Evolutionary conservation across 2,113 vertebrate species (phyloP).

Genomic region (Illadopsis cleaveri): DNA sequence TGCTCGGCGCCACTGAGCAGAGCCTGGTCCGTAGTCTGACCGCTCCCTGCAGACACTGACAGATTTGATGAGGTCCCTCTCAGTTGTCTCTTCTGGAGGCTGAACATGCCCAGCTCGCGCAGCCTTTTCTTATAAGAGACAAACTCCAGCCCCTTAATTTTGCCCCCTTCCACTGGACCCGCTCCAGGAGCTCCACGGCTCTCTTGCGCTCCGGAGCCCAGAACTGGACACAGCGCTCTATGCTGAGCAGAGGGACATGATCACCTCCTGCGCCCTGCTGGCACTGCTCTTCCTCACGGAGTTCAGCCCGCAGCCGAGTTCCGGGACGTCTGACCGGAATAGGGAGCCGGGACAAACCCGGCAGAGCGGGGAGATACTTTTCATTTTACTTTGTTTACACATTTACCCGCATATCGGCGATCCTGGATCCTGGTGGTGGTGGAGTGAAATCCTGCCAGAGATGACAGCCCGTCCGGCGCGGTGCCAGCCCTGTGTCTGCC

Average conservation of each 20-base stretch:
- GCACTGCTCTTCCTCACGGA: not conserved
- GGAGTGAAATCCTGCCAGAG: not conserved
- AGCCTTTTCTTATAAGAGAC: not conserved
- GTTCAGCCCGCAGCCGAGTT: too few species aligned
- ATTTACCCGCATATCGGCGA: accelerated
- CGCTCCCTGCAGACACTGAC: too few species aligned
- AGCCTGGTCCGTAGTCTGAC: not conserved
- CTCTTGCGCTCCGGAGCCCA: not conserved
- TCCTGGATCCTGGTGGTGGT: too few species aligned
- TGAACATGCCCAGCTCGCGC: not conserved
- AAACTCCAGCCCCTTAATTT: too few species aligned
- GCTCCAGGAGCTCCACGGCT: not conserved
- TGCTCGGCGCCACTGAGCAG: not conserved
- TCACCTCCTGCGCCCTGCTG: not conserved
- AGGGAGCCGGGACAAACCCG: not conserved
- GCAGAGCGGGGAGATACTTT: not conserved
- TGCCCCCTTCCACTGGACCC: not conserved
- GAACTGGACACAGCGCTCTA: too few species aligned
- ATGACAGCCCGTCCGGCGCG: not conserved
- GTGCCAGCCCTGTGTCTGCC: not conserved
- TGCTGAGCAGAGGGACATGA: not conserved
- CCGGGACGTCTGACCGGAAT: not conserved
- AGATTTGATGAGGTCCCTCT: accelerated
- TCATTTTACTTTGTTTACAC: not conserved
- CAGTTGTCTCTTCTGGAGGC: not conserved